Conservation (phyloP, 2,113 vertebrate species). For the Elgaria multicarinata region DNA sequence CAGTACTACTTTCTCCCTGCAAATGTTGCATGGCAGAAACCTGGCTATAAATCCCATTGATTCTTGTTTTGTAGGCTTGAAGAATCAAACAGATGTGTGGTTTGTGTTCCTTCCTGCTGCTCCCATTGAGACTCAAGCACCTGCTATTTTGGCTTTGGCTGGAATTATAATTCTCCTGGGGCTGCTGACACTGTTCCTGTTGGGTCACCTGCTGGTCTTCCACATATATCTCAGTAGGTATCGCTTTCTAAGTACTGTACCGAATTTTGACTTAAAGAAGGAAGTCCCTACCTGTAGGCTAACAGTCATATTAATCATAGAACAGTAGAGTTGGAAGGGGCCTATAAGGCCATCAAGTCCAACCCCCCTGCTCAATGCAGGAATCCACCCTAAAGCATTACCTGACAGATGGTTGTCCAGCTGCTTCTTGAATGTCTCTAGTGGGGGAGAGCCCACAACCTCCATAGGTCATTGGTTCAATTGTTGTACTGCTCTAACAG, state of each 20-base stretch:
- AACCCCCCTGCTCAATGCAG: too few relatives aligned
- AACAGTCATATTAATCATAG: neutral
- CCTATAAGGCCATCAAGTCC: too few relatives aligned
- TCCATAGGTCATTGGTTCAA: too few relatives aligned
- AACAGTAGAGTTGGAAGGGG: too few relatives aligned
- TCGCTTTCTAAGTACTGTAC: neutral
- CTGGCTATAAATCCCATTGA: neutral
- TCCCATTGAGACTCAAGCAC: constrained; percentile 82
- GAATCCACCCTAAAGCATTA: too few relatives aligned
- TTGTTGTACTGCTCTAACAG: too few relatives aligned
- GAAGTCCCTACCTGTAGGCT: neutral
- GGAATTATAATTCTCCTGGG: constrained; percentile 86
- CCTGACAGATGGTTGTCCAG: too few relatives aligned
- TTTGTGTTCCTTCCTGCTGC: constrained; percentile 90
- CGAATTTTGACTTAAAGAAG: neutral
- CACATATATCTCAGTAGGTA: constrained; percentile 95
- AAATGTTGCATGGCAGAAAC: neutral
- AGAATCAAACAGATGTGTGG: constrained; percentile 89
- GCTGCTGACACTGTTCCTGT: constrained; percentile 83
- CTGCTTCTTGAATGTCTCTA: too few relatives aligned
- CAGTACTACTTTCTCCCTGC: neutral
- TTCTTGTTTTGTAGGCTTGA: constrained; percentile 74
- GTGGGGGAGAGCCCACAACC: too few relatives aligned
- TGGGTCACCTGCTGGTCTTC: constrained; percentile 91
- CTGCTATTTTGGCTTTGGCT: constrained; percentile 85